Conservation (phyloP, 2,113 vertebrate genomes). For the Gila orcuttii region DNA sequence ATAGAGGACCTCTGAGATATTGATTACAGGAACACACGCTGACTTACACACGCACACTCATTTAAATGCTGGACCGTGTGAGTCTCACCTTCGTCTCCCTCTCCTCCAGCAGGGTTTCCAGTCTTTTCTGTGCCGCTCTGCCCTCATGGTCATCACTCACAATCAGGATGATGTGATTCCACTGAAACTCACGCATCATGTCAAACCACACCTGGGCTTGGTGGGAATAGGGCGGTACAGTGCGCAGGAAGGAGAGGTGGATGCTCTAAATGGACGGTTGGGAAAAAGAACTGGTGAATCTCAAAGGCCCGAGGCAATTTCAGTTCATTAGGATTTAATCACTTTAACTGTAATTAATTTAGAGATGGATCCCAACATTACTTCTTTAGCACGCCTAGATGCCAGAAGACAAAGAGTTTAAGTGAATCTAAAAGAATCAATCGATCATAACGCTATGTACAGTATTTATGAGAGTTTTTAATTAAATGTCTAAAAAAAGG, state of each 20-base stretch:
- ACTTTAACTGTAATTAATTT: slow-evolving; percentile 50
- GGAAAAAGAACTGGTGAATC: neutral
- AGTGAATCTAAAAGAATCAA: neutral
- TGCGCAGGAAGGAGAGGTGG: slow-evolving; percentile 96
- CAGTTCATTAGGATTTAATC: slow-evolving; percentile 40
- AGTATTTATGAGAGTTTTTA: slow-evolving; percentile 20
- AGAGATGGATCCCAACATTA: slow-evolving; percentile 8
- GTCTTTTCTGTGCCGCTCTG: slow-evolving; percentile 94
- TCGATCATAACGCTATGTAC: neutral
- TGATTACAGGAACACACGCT: slow-evolving; percentile 63
- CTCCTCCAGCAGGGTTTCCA: slow-evolving; percentile 97
- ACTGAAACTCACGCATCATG: slow-evolving; percentile 97
- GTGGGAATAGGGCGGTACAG: slow-evolving; percentile 96
- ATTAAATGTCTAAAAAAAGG: neutral
- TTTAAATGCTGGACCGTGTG: neutral
- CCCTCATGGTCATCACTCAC: slow-evolving; percentile 98
- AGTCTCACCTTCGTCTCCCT: slow-evolving; percentile 95
- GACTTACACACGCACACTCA: slow-evolving; percentile 38
- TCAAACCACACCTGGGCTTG: slow-evolving; percentile 99
- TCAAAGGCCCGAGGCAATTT: slow-evolving; percentile 27
- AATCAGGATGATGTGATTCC: slow-evolving; percentile 97
- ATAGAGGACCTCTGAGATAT: slow-evolving; percentile 74
- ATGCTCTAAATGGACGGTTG: slow-evolving; percentile 84
- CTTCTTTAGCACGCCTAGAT: neutral
- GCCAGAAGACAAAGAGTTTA: neutral